Percentiles rank a stretch among this genome's conserved stretches.
Evolutionary conservation across 2,888 invertebrate genomes (phyloP).

Genomic region (Abscondita cerata): DNA sequence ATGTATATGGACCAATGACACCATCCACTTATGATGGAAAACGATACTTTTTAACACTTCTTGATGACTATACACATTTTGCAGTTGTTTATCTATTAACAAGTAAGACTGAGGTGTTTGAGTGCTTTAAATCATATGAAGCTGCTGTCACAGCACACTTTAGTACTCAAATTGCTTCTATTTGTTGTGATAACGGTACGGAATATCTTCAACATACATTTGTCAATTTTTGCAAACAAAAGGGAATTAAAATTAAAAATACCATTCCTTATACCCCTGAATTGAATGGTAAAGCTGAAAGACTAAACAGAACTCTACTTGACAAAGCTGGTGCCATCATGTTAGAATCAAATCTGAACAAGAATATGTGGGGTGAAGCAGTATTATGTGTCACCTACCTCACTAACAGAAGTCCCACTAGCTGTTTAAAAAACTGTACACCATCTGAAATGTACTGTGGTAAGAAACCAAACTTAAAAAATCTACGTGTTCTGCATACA

Average conservation of each 20-base stretch:
- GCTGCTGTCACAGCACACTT: no score
- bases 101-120: no score
- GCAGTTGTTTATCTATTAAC: no score
- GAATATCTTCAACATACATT: no score
- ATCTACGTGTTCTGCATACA: conserved; percentile 40
- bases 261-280: neutral
- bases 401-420: conserved; percentile 41
- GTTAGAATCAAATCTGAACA: conserved; percentile 39
- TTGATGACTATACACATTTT: no score
- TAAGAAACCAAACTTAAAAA: conserved; percentile 36
- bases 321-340: conserved; percentile 31
- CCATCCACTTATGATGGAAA: neutral
- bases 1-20: neutral
- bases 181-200: no score
- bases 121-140: no score
- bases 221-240: no score
- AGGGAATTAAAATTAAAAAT: conserved; percentile 16
- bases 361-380: conserved; percentile 53
- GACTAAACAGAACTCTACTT: neutral
- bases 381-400: conserved; percentile 40
- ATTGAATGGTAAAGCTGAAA: neutral
- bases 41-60: no score
- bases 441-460: conserved; percentile 42
- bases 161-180: no score
- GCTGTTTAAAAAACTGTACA: conserved; percentile 17